phyloP scores from a whole-genome alignment of 2,797 vertebrate species.

The Crocodylus rhombifer region DNA sequence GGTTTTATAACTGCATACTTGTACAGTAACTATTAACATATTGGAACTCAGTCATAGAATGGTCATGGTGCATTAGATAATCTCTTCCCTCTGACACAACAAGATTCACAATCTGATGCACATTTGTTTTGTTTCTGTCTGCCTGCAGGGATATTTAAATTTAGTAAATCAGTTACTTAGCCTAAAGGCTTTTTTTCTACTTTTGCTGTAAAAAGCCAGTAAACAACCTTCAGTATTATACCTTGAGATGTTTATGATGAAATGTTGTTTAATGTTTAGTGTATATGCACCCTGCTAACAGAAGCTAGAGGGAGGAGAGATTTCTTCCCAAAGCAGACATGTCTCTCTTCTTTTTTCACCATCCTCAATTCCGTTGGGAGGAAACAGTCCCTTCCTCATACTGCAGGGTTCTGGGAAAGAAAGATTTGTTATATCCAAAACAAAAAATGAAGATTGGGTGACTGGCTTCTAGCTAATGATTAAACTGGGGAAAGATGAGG shows the following conservation, averaged over 20 bases:
- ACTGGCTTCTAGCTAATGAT: neutral
- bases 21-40: neutral
- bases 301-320: neutral
- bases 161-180: neutral
- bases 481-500: neutral
- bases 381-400: neutral
- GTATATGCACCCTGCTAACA: neutral
- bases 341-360: neutral
- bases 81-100: neutral
- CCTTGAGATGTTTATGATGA: neutral
- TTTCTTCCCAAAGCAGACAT: neutral
- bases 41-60: neutral
- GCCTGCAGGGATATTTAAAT: neutral
- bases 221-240: neutral
- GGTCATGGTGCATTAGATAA: neutral
- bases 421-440: neutral
- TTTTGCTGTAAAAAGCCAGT: neutral
- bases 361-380: neutral
- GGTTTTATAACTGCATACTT: neutral
- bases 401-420: neutral
- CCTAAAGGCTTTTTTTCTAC: neutral
- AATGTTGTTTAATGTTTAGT: rapidly evolving
- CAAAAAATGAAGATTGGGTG: rapidly evolving
- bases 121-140: neutral
- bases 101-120: neutral